Percentiles rank a stretch among this genome's conserved stretches.
phyloP scores from a whole-genome alignment of 1,140 invertebrate species.

The Ceratoteleas bidentatus region DNA sequence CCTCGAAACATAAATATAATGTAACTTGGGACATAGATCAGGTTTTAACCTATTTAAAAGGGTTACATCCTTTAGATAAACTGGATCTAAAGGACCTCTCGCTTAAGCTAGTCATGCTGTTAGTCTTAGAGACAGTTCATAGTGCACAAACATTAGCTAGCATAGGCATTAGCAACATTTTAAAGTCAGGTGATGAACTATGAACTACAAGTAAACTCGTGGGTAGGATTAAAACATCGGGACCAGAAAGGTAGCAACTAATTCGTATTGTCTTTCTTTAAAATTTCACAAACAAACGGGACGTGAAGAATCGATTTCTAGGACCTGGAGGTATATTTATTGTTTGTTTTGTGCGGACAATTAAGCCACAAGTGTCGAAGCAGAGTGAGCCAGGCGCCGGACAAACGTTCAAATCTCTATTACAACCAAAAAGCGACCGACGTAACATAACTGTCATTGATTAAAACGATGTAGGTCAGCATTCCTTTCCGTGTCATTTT shows the following conservation, averaged over 20 bases:
- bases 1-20: background rate
- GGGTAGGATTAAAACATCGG: too few relatives aligned
- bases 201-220: too few relatives aligned
- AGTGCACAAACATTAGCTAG: too few relatives aligned
- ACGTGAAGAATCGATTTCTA: slow-evolving; percentile 50
- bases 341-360: slow-evolving; percentile 31
- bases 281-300: too few relatives aligned
- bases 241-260: too few relatives aligned
- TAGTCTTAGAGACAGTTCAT: too few relatives aligned
- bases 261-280: too few relatives aligned
- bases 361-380: slow-evolving; percentile 22
- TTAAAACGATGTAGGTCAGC: slow-evolving; percentile 37
- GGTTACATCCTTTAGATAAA: background rate
- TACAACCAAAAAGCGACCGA: slow-evolving; percentile 44
- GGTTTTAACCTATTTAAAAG: background rate
- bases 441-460: slow-evolving; percentile 24
- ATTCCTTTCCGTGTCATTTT: slow-evolving; percentile 25
- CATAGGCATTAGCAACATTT: too few relatives aligned
- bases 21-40: background rate
- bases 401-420: slow-evolving; percentile 44
- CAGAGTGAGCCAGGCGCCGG: too few relatives aligned
- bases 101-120: too few relatives aligned
- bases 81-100: too few relatives aligned
- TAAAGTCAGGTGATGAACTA: too few relatives aligned
- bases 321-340: slow-evolving; percentile 58